phyloP scores from a whole-genome alignment of 2,797 vertebrate species.

The Chaunax sp. region DNA sequence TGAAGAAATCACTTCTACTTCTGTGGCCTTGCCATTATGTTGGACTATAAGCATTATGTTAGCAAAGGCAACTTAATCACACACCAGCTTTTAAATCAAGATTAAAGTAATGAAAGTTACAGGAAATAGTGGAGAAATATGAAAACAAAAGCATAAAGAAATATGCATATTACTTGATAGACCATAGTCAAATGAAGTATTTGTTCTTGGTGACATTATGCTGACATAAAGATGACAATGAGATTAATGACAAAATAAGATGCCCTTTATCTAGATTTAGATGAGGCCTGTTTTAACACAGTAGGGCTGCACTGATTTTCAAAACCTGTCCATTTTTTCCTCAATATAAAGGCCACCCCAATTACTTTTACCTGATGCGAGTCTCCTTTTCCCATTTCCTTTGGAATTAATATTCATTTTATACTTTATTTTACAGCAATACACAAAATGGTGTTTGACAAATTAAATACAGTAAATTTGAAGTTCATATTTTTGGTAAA shows the following conservation, averaged over 20 bases:
- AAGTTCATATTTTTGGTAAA: conserved; percentile 2
- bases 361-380: conserved; percentile 8
- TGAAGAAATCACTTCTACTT: conserved; percentile 18
- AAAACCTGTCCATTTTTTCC: not conserved
- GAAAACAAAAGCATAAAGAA: conserved; percentile 10
- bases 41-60: no score
- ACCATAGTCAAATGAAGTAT: conserved; percentile 14
- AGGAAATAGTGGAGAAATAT: conserved; percentile 5
- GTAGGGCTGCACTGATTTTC: conserved; percentile 69
- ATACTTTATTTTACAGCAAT: conserved; percentile 1
- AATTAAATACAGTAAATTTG: not conserved
- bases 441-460: conserved; percentile 2
- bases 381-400: not conserved
- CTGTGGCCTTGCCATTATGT: conserved; percentile 32
- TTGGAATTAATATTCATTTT: conserved; percentile 1
- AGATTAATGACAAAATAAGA: conserved; percentile 74
- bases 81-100: conserved; percentile 2
- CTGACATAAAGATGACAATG: conserved; percentile 81
- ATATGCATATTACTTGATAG: conserved; percentile 12
- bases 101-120: conserved; percentile 14
- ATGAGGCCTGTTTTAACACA: conserved; percentile 63
- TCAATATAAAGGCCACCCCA: conserved; percentile 5
- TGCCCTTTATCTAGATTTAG: conserved; percentile 37
- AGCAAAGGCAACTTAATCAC: conserved; percentile 3
- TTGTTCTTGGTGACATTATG: conserved; percentile 74